Evolutionary conservation across 2,888 invertebrate species (phyloP), one percentile per base, ranked within the genome.

Genomic region (Sminthurides aquaticus): DNA sequence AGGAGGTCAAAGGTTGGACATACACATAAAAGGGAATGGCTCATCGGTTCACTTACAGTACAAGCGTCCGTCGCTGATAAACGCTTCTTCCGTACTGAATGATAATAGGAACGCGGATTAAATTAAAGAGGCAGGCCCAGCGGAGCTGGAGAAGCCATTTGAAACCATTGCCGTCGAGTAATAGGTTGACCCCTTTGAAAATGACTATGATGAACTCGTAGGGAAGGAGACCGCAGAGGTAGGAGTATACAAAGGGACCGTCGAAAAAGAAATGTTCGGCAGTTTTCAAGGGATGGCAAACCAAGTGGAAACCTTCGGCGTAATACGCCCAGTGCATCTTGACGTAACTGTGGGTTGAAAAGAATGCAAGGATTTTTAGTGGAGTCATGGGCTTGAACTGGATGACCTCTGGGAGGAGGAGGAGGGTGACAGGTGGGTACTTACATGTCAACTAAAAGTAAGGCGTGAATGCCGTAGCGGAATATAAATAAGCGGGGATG

Each of bases 281-380:
- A 2, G 72, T 69, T 61, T 69, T 68, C 2, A 70, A 2, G 0
- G 74, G 74, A 63, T 72, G 72, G 2, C 67, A 61, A 20, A 74
- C 58, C 27, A 74, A 49, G 22, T 69, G 60, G 59, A 66, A 65
- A 29, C 61, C 52, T 2, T 67, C 65, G 25, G 64, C 67, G 61
- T 69, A 74, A 59, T 71, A 74, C 25, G 58, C 57, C 71, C 72
- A 74, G 24, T 74, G 74, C 49, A 72, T 43, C 54, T 70, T 70
- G 1, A 74, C 26, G 43, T 74, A 74, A 11, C 72, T 73, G 22
- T 26, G 11, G 5, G 18, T 11, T 43, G 11, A 43, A 43, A 43
- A 43, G 22, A 22, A 62, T 34, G 20, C 20, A 27, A 26, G 20
- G n/a, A n/a, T n/a, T n/a, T n/a, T n/a, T n/a, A n/a, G n/a, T n/a